Percentiles rank a stretch among this genome's conserved stretches.
Evolutionary conservation across 2,113 vertebrate genomes (phyloP).

Genomic region (Aptenodytes patagonicus): DNA sequence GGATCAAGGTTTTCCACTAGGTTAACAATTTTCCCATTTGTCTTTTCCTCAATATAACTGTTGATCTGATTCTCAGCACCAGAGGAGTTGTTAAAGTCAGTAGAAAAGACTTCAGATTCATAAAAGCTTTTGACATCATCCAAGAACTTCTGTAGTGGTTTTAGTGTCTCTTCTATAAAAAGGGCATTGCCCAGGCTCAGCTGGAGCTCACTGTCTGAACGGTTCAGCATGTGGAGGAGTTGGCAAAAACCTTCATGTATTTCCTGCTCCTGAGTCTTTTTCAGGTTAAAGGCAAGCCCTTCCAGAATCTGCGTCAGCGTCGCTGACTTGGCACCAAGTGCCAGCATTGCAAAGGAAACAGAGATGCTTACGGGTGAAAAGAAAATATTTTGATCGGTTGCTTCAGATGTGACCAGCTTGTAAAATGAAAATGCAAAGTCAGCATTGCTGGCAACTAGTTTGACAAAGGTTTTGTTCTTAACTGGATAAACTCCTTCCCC

Average conservation of each 20-base stretch:
- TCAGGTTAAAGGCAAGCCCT: slow-evolving; percentile 72
- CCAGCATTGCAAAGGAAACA: slow-evolving; percentile 78
- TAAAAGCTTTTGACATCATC: slow-evolving; percentile 71
- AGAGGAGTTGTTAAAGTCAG: slow-evolving; percentile 74
- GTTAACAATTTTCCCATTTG: slow-evolving; percentile 78
- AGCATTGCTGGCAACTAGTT: slow-evolving; percentile 61
- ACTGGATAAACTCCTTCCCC: background rate
- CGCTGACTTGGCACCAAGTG: slow-evolving; percentile 70
- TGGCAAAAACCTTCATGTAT: slow-evolving; percentile 74
- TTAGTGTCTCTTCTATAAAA: slow-evolving; percentile 73
- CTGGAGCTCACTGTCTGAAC: slow-evolving; percentile 44
- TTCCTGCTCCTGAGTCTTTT: slow-evolving; percentile 15
- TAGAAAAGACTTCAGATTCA: slow-evolving; percentile 65
- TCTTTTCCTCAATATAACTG: slow-evolving; percentile 77
- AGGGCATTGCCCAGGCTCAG: slow-evolving; percentile 76
- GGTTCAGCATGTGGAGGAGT: slow-evolving; percentile 69
- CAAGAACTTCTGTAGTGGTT: slow-evolving; percentile 68
- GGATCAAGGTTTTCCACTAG: slow-evolving; percentile 76
- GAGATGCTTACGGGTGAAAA: slow-evolving; percentile 87
- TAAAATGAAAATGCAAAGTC: slow-evolving; percentile 84
- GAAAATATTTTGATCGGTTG: slow-evolving; percentile 75
- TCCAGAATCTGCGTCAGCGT: slow-evolving; percentile 81
- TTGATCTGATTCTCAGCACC: slow-evolving; percentile 78
- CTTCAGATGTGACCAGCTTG: slow-evolving; percentile 60
- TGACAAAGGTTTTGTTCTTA: background rate